Evolutionary conservation across 2,888 invertebrate genomes (phyloP), one percentile per base, ranked within the genome.

Genomic region (Stenurella melanura): DNA sequence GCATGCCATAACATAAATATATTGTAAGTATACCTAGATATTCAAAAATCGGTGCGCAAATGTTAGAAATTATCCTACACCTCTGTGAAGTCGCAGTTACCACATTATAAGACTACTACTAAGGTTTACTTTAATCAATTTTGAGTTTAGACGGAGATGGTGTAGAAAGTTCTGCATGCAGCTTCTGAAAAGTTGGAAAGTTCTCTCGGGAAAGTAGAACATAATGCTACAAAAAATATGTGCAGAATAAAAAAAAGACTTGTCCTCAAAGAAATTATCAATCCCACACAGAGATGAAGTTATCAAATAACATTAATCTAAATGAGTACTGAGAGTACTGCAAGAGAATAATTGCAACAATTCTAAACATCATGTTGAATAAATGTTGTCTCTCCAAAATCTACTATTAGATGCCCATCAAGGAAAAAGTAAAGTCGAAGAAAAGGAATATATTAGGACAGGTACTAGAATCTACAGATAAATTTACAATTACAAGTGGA

Each of bases 251-350:
- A 21, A 18, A 19, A 70, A 60, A 60, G n/a, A n/a, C 3, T 19
- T 58, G 11, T 54, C 56, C 57, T 19, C 57, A 10, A 69, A 58
- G 18, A 69, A 69, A 58, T 18, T 58, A 12, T 34, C 17, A 6
- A 56, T 56, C 6, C n/a, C 17, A 17, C 26, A 21, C 10, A 68
- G n/a, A 54, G 56, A 68, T 30, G n/a, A 42, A 7, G 19, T 42
- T 64, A 57, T 15, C 42, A 4, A 17, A n/a, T 3, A 15, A 50
- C n/a, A 4, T 11, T 10, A 4, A 21, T 11, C 17, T 3, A 17
- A 63, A 17, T 15, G n/a, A 34, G 34, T 34, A 7, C 15, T 4
- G 54, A 66, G 42, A 38, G 5, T 42, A 10, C 18, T 38, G 42
- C 17, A 17, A 19, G 9, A 57, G 19, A 21, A 19, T 67, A 50